Base-by-base conservation (phyloP, 2,113 vertebrate genomes). In the Oncorhynchus masou region DNA sequence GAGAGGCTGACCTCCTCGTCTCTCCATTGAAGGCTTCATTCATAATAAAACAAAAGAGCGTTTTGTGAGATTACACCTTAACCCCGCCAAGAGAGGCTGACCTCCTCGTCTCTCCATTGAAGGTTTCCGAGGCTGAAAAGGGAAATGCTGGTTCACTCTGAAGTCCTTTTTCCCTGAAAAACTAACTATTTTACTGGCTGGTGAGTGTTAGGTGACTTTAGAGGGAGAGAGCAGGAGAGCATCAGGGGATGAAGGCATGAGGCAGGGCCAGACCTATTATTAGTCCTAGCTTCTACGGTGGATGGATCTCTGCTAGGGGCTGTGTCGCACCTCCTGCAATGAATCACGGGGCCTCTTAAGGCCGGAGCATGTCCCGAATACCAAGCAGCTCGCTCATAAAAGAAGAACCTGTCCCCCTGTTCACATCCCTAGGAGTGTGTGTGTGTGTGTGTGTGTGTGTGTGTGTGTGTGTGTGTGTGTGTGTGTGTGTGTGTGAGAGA, bases 311-410 rank as follows among this genome's bases (percentile, higher is more conserved):
- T 82, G 89, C 88, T 90, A 88, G 16, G 70, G 87, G 88, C 86
- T 77, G 78, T 85, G 88, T 88, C 84, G 83, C 15, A 54, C 89
- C 89, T 91, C 84, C 82, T 87, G 90, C 92, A 90, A 93, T 93
- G 92, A 93, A 94, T 94, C 93, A 93, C 84, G 83, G 85, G 90
- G 89, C 51, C 90, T 92, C 91, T 91, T 93, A 90, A 90, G 92
- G 89, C 88, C 84, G 79, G 85, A 89, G 83, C 91, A 93, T 87
- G 90, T 92, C 83, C 91, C 84, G 91, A 93, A 94, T 94, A 92
- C 92, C 90, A 93, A 94, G 88, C 85, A 86, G 51, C 51, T 54
- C 87, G 83, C 88, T 92, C 91, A 93, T 93, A 92, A 92, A 94
- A 93, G 89, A 90, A 92, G 92, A 93, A 92, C 89, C 91, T 93